A percentile compares a stretch with the other conserved stretches of the same genome.
Conservation (phyloP, 2,113 vertebrate genomes). For the Odobenus rosmarus region DNA sequence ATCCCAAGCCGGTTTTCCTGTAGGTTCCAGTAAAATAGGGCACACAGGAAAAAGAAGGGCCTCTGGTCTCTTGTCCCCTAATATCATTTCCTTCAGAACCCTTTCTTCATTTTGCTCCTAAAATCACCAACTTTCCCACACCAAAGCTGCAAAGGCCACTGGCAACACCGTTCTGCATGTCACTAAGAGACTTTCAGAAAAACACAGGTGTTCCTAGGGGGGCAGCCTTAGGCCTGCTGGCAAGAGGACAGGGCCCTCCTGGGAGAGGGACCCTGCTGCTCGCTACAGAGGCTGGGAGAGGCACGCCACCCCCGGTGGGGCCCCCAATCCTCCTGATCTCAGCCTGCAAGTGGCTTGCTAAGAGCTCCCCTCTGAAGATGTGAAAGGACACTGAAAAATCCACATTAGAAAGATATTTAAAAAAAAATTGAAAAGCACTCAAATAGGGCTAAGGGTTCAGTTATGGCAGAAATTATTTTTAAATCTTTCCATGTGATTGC, state of each 20-base stretch:
- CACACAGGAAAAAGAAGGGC: neutral
- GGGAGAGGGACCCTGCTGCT: neutral
- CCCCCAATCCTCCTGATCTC: neutral
- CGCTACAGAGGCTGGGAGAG: fast-evolving
- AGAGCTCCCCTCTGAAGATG: neutral
- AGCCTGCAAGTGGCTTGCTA: neutral
- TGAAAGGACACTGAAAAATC: neutral
- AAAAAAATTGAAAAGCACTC: neutral
- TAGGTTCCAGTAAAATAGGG: neutral
- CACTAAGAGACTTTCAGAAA: neutral
- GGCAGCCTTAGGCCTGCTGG: neutral
- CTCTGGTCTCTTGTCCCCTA: neutral
- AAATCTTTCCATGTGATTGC: neutral
- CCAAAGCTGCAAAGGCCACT: neutral
- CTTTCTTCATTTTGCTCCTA: neutral
- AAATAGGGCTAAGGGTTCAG: neutral
- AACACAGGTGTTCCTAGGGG: neutral
- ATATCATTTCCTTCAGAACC: neutral
- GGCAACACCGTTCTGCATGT: too few species aligned
- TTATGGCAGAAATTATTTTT: neutral
- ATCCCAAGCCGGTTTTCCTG: neutral
- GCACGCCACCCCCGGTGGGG: neutral
- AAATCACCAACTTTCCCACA: neutral
- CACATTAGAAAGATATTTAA: neutral
- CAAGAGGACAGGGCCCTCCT: neutral